A percentile compares a stretch with the other conserved stretches of the same genome.
Evolutionary conservation across 2,797 vertebrate genomes (phyloP).

Genomic region (Gallinago stenura): DNA sequence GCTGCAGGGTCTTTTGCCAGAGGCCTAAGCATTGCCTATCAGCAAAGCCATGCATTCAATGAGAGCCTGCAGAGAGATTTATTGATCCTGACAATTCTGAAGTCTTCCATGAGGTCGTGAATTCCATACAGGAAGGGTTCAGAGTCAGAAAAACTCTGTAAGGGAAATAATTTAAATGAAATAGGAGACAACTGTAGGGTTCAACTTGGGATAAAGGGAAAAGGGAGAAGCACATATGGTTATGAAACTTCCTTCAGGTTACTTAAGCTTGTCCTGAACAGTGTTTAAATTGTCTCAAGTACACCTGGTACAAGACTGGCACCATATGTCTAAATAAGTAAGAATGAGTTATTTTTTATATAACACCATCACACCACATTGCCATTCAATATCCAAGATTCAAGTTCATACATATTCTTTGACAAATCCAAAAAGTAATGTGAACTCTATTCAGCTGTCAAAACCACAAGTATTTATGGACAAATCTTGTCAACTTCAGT

Average conservation of each 20-base stretch:
- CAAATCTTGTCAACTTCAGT: background rate
- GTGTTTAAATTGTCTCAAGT: background rate
- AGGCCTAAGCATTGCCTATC: background rate
- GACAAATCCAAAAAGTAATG: background rate
- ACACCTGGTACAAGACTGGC: background rate
- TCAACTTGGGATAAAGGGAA: background rate
- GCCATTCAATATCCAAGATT: background rate
- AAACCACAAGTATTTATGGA: background rate
- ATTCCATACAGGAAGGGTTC: background rate
- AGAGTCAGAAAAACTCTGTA: background rate
- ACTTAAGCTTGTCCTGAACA: background rate
- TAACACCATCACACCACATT: background rate
- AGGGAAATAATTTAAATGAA: background rate
- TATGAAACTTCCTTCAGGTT: background rate
- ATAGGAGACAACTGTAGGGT: background rate
- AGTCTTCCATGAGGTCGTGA: background rate
- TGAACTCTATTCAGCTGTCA: background rate
- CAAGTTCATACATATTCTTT: constrained; percentile 1
- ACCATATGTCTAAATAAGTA: background rate
- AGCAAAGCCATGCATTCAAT: background rate
- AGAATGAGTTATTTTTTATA: background rate
- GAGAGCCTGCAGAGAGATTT: background rate
- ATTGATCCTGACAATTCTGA: background rate
- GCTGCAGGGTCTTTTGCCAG: fast-evolving
- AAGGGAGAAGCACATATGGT: background rate